Base-by-base conservation (phyloP, 2,113 vertebrate genomes). In the Toxotes jaculatrix region DNA sequence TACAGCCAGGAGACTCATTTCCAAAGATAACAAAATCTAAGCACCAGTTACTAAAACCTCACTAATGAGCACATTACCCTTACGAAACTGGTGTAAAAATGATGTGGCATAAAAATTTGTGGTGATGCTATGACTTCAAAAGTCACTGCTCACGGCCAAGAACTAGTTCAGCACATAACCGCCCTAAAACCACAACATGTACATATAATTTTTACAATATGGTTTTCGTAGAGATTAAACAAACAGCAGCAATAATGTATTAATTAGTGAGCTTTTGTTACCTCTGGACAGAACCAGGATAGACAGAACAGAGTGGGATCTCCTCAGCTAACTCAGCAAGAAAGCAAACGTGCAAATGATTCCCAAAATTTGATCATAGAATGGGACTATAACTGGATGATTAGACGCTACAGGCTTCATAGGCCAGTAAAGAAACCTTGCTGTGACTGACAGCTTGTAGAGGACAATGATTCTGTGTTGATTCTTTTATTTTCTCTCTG, bases 321-420 rank as follows among this genome's bases (percentile, higher is more conserved):
- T 53, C 36, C 36, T 68, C 56, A 40, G 34, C 21, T 59, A 7
- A 56, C 11, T 27, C 21, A 7, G 14, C 16, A 40, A 68, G 10
- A 21, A 5, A 19, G 8, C 17, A 11, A 21, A 23, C 14, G 40
- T 43, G 9, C 19, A 19, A n/a, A 17, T 14, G 42, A 64, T 42
- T 40, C 12, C 12, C 16, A 4, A 11, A 12, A 72, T 72, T 66
- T 66, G 55, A 72, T 55, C 45, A 31, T 7, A 65, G 13, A 65
- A 42, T 42, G 34, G 34, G 64, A 66, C 11, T 13, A 1, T 10
- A 60, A 23, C 72, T 55, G 6, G 0, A 80, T 56, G 38, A 75
- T 45, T 32, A 23, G 74, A 77, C 10, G n/a, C 72, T 43, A 65
- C 45, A 60, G 51, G 69, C 40, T 74, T 19, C 57, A 59, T 3